Evolutionary conservation across 2,888 invertebrate genomes (phyloP), one percentile per base, ranked within the genome.

Genomic region (Amphipyra berbera): DNA sequence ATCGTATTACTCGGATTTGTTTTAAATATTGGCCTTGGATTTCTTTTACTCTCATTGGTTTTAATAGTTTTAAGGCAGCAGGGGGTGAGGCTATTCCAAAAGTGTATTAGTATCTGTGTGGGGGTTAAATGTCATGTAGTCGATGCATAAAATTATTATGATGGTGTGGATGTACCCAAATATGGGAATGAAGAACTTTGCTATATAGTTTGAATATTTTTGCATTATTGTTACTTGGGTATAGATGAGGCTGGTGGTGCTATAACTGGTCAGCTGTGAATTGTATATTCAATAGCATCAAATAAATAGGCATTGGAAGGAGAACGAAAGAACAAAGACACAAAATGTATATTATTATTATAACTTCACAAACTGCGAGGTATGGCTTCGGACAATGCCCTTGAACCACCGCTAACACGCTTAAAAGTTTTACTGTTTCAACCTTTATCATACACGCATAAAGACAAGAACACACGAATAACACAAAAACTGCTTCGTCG

Each of bases 11-110:
- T 35, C 0, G 14, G 8, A 12, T 48, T 49, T 33, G 44, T 64
- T 56, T 68, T 49, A 64, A 53, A 52, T 53, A 57, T 70, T 64
- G 35, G 33, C 40, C 44, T 42, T 56, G 21, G 9, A 47, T 8
- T n/a, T 44, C 40, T 45, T n/a, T 35, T 42, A 54, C 9, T 54
- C 40, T 0, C 42, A 27, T 38, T 49, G 48, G 48, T 27, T 64
- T 64, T 9, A n/a, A n/a, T n/a, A 49, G 49, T 65, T 71, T 38
- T 33, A 21, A 30, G 72, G 2, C 72, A 54, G 42, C 59, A 49
- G 73, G 60, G 27, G 60, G 50, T 38, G 7, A 58, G 57, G 47
- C 37, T 46, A 37, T 67, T 41, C n/a, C 35, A 15, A n/a, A 52
- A 37, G 7, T 65, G 33, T 60, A 60, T 49, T 41, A 7, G 27